phyloP scores from a whole-genome alignment of 1,140 invertebrate species.

The Drosophila seguyi region DNA sequence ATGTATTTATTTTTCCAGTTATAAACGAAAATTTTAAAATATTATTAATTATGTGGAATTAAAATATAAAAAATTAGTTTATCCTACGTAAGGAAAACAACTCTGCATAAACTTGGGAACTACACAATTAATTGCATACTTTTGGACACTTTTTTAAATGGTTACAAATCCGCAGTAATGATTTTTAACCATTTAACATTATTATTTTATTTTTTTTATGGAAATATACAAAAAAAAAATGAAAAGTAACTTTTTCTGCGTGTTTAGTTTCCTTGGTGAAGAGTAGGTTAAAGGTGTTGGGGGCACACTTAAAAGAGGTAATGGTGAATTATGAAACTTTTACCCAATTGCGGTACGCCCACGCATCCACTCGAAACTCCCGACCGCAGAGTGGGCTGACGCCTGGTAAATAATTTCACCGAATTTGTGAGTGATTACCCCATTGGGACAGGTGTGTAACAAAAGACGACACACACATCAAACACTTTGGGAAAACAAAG shows the following conservation, averaged over 20 bases:
- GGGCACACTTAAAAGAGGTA: not conserved
- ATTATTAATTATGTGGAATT: too few species aligned
- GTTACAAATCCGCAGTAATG: too few species aligned
- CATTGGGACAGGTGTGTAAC: constrained; percentile 50
- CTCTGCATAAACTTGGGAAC: too few species aligned
- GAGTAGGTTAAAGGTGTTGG: constrained; percentile 13
- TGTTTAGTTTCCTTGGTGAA: not conserved
- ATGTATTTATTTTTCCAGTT: too few species aligned
- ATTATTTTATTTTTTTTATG: not conserved
- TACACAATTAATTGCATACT: too few species aligned
- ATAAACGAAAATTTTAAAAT: too few species aligned
- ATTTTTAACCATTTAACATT: too few species aligned
- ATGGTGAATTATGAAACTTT: constrained; percentile 49
- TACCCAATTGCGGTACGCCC: constrained; percentile 40
- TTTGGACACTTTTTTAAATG: too few species aligned
- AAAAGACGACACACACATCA: constrained; percentile 27
- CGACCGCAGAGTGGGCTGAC: not conserved
- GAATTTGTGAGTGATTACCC: constrained; percentile 61
- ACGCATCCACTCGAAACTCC: constrained; percentile 25
- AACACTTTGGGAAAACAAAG: constrained; percentile 52
- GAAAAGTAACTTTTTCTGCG: not conserved
- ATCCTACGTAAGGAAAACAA: too few species aligned
- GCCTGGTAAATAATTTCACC: constrained; percentile 54
- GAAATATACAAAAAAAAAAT: not conserved
- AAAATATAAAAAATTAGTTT: too few species aligned